Conservation (phyloP, 1,140 invertebrate genomes). For the Tribolium castaneum region DNA sequence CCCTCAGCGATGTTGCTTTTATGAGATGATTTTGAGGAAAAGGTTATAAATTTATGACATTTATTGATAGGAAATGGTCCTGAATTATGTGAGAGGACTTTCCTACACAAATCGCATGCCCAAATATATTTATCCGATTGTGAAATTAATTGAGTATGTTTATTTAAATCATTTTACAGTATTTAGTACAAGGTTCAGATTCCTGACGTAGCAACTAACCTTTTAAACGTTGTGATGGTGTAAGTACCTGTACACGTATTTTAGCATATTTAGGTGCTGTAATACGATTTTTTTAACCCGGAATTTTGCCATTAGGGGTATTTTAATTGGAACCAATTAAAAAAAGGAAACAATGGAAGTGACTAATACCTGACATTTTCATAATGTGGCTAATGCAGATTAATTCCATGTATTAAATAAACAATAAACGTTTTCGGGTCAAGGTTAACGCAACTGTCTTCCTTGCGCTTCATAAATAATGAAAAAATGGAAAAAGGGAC, state of each 20-base stretch:
- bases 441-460: neutral
- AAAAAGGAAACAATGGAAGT: neutral
- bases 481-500: neutral
- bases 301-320: neutral
- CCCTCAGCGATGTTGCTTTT: constrained; percentile 13
- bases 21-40: constrained; percentile 14
- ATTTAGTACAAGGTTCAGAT: constrained; percentile 35
- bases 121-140: constrained; percentile 22
- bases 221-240: constrained; percentile 18
- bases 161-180: constrained; percentile 36
- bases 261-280: neutral
- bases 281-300: neutral
- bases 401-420: neutral
- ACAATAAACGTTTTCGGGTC: constrained; percentile 4
- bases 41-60: constrained; percentile 38
- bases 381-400: constrained; percentile 1
- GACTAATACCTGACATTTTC: constrained; percentile 1
- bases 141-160: constrained; percentile 26
- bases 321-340: neutral
- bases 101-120: neutral
- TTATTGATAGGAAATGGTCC: constrained; percentile 15
- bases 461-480: neutral
- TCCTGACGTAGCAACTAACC: constrained; percentile 33
- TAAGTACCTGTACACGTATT: constrained; percentile 2
- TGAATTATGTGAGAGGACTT: neutral